These are phyloP conservation scores for Tapirus terrestris DNA, from an alignment of 2,113 vertebrate species.

Conservation along the genomic window DNA sequence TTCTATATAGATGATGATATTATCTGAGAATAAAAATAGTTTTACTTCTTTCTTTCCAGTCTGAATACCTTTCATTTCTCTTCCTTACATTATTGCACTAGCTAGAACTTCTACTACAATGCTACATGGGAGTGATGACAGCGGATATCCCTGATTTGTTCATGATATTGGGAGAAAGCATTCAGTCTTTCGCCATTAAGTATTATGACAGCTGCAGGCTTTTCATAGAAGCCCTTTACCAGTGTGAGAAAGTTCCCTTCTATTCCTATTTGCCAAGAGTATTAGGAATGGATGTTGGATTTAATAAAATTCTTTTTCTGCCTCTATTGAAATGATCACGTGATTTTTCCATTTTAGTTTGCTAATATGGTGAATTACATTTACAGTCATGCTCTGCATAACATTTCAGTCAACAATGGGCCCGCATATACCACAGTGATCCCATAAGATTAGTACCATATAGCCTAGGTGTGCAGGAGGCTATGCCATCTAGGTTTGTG, in stretches of 20 bases:
- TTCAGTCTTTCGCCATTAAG: background rate
- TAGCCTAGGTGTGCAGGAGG: no score
- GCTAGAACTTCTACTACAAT: background rate
- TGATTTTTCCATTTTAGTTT: background rate
- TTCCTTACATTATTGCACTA: background rate
- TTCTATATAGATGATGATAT: background rate
- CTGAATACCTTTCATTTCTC: background rate
- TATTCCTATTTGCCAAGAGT: background rate
- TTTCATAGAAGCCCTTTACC: slow-evolving; percentile 12
- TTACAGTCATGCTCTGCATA: background rate
- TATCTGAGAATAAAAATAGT: background rate
- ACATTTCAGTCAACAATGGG: no score
- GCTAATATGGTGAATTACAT: background rate
- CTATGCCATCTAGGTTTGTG: no score
- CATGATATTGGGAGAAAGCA: background rate
- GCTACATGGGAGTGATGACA: background rate
- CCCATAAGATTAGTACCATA: no score
- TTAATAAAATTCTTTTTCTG: slow-evolving; percentile 19
- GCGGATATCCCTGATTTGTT: background rate
- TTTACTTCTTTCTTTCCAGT: background rate
- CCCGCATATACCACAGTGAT: no score
- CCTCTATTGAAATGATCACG: background rate
- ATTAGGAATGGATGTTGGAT: background rate
- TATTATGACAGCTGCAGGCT: background rate
- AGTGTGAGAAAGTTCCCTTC: background rate